Evolutionary conservation across 2,797 vertebrate genomes (phyloP).

Genomic region (Cichlasoma orientale): DNA sequence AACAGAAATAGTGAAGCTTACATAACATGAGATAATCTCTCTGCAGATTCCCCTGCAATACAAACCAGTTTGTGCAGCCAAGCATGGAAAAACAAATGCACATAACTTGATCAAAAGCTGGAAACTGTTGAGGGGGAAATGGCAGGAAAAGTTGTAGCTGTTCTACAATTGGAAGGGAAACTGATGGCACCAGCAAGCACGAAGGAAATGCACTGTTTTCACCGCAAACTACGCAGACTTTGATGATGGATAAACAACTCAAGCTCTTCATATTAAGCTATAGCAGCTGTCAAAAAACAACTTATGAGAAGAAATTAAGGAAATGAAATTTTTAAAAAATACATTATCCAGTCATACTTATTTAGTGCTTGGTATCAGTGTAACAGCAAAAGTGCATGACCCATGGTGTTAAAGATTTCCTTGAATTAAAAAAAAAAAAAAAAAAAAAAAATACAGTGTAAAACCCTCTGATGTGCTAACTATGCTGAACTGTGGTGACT

Average conservation of each 20-base stretch:
- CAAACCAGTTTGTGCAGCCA: neutral
- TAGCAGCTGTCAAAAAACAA: slow-evolving; percentile 20
- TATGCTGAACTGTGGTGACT: neutral
- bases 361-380: neutral
- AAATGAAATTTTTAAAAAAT: neutral
- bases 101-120: neutral
- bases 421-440: neutral
- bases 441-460: neutral
- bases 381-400: slow-evolving; percentile 4
- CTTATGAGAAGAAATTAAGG: neutral
- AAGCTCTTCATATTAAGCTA: neutral
- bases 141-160: neutral
- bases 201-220: slow-evolving; percentile 23
- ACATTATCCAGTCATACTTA: neutral
- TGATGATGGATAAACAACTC: slow-evolving; percentile 17
- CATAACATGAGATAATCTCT: neutral
- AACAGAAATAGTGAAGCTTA: neutral
- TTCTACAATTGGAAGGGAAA: neutral
- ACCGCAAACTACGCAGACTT: slow-evolving; percentile 12
- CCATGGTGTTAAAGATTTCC: slow-evolving; percentile 13
- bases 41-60: neutral
- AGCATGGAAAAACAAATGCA: neutral
- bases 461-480: neutral
- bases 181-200: neutral
- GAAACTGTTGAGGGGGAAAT: neutral